phyloP scores from a whole-genome alignment of 2,888 invertebrate genomes.

The Cerceris ruficornis region DNA sequence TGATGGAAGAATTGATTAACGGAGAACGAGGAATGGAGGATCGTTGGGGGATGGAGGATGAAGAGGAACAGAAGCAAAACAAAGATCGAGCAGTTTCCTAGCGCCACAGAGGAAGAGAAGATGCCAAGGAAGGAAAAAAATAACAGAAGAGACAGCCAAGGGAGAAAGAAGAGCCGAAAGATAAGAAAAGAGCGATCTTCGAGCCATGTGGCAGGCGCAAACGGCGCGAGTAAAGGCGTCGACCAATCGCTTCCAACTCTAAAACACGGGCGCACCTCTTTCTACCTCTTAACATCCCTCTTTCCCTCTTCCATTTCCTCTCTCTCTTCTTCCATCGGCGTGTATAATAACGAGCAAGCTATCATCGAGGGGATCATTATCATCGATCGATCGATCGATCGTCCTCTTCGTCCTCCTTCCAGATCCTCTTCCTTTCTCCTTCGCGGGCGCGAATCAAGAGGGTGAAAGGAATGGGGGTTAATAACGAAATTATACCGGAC shows the following conservation, averaged over 20 bases:
- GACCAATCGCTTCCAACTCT: constrained; percentile 72
- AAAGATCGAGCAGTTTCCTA: no score
- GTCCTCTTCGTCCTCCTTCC: constrained; percentile 4
- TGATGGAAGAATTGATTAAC: no score
- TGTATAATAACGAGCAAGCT: constrained; percentile 73
- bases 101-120: not conserved
- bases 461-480: constrained; percentile 54
- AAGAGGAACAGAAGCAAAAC: no score
- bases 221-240: constrained; percentile 76
- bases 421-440: constrained; percentile 32
- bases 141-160: not conserved
- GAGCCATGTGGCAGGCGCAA: constrained; percentile 77
- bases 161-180: constrained; percentile 9
- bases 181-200: constrained; percentile 50
- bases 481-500: constrained; percentile 74
- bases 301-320: constrained; percentile 10
- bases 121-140: not conserved
- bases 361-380: constrained; percentile 75
- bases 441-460: constrained; percentile 18
- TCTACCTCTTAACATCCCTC: constrained; percentile 27
- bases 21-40: no score
- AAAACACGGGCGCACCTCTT: constrained; percentile 67
- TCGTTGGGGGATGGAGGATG: no score
- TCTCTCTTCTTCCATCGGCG: constrained; percentile 35
- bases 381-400: constrained; percentile 63